phyloP scores from a whole-genome alignment of 1,140 invertebrate genomes.

The Trachymyrmex septentrionalis region DNA sequence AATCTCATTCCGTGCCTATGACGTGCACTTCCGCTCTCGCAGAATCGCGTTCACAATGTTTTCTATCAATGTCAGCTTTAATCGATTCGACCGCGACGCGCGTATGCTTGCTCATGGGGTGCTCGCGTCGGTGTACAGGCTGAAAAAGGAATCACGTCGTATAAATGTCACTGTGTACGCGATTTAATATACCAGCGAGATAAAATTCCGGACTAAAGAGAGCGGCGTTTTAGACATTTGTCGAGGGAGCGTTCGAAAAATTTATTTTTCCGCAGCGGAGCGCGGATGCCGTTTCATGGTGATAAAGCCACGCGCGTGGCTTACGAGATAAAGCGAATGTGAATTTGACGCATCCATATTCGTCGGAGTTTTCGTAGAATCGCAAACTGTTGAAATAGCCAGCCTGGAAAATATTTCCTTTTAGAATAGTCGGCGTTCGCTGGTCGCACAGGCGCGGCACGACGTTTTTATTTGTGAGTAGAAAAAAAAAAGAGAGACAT shows the following conservation, averaged over 20 bases:
- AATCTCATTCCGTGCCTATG: not conserved
- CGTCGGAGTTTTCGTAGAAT: constrained; percentile 56
- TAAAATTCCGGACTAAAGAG: constrained; percentile 27
- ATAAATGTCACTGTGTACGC: not conserved
- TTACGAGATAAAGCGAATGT: constrained; percentile 56
- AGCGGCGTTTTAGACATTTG: constrained; percentile 46
- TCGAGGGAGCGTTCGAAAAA: constrained; percentile 36
- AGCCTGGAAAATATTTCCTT: constrained; percentile 58
- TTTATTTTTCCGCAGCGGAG: constrained; percentile 31
- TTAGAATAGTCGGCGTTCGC: constrained; percentile 23
- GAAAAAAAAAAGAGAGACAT: constrained; percentile 11
- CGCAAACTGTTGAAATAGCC: constrained; percentile 58
- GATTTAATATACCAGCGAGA: constrained; percentile 40
- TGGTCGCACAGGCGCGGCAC: constrained; percentile 4
- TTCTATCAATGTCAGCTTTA: constrained; percentile 24
- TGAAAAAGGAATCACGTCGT: constrained; percentile 39
- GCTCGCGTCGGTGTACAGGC: not conserved
- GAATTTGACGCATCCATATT: constrained; percentile 60
- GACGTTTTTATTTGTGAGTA: constrained; percentile 50
- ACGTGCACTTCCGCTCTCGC: not conserved
- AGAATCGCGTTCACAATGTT: not conserved
- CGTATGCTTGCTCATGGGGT: not conserved
- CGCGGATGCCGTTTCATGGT: constrained; percentile 10
- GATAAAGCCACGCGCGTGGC: constrained; percentile 52
- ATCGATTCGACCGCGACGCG: constrained; percentile 25